These are phyloP conservation scores for Gymnoscelis rufifasciata DNA, from an alignment of 2,888 invertebrate genomes.

Conservation along the genomic window DNA sequence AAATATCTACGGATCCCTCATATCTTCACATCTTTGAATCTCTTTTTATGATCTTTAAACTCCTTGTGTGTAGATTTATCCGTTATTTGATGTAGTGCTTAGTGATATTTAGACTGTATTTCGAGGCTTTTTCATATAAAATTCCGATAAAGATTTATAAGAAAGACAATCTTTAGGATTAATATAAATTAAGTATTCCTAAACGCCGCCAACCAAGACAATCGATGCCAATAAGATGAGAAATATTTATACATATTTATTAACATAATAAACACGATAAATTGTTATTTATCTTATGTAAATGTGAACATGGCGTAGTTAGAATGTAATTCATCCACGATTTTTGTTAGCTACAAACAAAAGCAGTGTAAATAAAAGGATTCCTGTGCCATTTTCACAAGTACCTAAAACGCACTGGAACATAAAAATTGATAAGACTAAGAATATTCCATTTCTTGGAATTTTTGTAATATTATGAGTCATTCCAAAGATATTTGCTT, in stretches of 20 bases:
- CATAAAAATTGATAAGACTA: constrained; percentile 31
- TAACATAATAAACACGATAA: constrained; percentile 37
- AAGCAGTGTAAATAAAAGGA: too few species aligned
- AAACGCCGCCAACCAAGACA: constrained; percentile 47
- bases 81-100: constrained; percentile 38
- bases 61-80: constrained; percentile 17
- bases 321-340: too few species aligned
- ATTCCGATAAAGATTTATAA: constrained; percentile 39
- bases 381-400: too few species aligned
- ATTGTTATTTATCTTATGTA: too few species aligned
- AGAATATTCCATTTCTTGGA: constrained; percentile 20
- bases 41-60: neutral
- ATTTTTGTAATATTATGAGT: constrained; percentile 39
- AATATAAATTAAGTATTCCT: constrained; percentile 39
- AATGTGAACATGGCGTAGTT: too few species aligned
- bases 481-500: constrained; percentile 68
- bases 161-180: constrained; percentile 48
- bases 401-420: too few species aligned
- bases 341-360: too few species aligned
- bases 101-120: constrained; percentile 56
- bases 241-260: constrained; percentile 26
- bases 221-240: constrained; percentile 50
- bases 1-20: too few species aligned
- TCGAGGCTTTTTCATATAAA: constrained; percentile 59
- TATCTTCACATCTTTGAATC: neutral